These are phyloP conservation scores for Cepaea hortensis DNA, from an alignment of 2,888 invertebrate species.

Conservation along the genomic window DNA sequence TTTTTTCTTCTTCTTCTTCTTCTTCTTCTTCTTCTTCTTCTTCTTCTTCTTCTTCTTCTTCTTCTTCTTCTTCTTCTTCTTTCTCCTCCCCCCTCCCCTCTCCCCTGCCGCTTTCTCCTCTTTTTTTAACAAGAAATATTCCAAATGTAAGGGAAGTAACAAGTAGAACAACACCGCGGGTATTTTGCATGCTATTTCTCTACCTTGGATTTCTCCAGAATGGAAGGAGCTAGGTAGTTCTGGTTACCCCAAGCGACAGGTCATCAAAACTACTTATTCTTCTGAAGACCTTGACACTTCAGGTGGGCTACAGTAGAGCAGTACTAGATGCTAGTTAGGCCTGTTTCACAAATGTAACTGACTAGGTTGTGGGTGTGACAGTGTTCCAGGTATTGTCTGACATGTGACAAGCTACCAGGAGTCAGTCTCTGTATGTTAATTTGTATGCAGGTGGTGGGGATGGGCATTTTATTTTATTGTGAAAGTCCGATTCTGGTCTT, in stretches of 20 bases:
- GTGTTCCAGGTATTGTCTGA: too few species aligned
- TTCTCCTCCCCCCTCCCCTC: background rate
- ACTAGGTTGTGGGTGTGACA: too few species aligned
- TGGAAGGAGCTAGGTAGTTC: conserved; percentile 64
- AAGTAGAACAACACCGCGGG: background rate
- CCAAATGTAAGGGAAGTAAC: background rate
- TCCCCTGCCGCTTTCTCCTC: too few species aligned
- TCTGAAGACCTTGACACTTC: conserved; percentile 48
- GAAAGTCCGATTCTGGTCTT: too few species aligned
- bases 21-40: too few species aligned
- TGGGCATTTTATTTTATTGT: too few species aligned
- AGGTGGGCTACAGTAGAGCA: conserved; percentile 44
- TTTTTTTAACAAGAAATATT: background rate
- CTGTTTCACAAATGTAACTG: too few species aligned
- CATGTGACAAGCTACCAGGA: too few species aligned
- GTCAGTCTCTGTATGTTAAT: too few species aligned
- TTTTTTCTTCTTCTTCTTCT: too few species aligned
- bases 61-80: background rate
- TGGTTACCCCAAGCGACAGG: conserved; percentile 60
- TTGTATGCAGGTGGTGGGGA: too few species aligned
- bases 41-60: too few species aligned
- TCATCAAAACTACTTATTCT: conserved; percentile 60
- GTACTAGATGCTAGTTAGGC: background rate
- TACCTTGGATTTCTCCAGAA: conserved; percentile 50
- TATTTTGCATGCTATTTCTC: background rate